Conservation (phyloP, 2,888 invertebrate genomes). For the Ferdinandea cuprea region DNA sequence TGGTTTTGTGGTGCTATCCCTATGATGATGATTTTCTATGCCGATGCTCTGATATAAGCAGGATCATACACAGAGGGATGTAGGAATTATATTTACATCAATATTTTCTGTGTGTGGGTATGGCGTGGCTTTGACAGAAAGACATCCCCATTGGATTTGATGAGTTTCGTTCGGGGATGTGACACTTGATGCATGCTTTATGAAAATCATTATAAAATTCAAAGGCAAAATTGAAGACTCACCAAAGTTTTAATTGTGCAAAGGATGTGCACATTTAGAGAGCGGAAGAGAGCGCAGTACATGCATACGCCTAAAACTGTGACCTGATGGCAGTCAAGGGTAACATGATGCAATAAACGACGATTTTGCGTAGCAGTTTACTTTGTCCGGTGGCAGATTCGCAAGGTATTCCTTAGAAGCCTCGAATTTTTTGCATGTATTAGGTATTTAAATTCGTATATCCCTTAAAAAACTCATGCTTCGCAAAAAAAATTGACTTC, state of each 20-base stretch:
- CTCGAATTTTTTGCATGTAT: no score
- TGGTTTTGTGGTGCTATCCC: constrained; percentile 3
- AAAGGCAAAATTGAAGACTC: constrained; percentile 39
- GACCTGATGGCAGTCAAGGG: no score
- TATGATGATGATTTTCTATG: constrained; percentile 50
- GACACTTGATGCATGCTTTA: constrained; percentile 62
- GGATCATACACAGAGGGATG: constrained; percentile 15
- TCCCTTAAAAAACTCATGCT: no score
- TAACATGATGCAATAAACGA: no score
- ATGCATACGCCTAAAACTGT: no score
- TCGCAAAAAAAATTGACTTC: no score
- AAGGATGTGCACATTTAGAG: neutral
- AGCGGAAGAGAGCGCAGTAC: no score
- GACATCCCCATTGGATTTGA: constrained; percentile 48
- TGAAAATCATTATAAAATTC: constrained; percentile 39
- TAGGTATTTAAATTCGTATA: no score
- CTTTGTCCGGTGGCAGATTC: no score
- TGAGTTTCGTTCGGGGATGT: constrained; percentile 55
- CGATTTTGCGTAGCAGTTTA: no score
- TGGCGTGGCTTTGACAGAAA: neutral
- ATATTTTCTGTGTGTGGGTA: constrained; percentile 17
- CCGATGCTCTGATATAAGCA: constrained; percentile 47
- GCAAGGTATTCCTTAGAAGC: no score
- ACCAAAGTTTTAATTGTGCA: constrained; percentile 4
- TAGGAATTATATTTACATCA: constrained; percentile 39